These are phyloP conservation scores for Acanthopagrus latus DNA, from an alignment of 2,797 vertebrate genomes.

Conservation along the genomic window DNA sequence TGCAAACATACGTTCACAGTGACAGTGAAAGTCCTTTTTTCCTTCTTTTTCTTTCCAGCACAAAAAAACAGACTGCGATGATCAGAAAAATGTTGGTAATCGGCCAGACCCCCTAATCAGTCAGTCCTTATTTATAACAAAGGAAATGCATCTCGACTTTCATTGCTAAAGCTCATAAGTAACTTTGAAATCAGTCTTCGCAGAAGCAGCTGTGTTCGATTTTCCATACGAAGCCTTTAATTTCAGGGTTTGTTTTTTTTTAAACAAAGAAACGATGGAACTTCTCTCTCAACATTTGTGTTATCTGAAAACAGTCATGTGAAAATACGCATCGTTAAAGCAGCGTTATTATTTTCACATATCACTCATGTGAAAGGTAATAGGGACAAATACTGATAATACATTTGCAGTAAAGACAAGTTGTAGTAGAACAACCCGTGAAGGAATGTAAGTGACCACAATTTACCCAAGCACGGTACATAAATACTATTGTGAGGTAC, in stretches of 20 bases:
- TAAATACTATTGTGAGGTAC: too few relatives aligned
- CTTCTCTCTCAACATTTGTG: background rate
- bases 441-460: too few relatives aligned
- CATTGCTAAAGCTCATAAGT: background rate
- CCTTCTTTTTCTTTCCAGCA: too few relatives aligned
- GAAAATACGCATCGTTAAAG: background rate
- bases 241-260: background rate
- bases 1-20: too few relatives aligned
- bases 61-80: too few relatives aligned
- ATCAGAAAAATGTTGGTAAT: too few relatives aligned
- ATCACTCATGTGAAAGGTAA: background rate
- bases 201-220: constrained; percentile 1
- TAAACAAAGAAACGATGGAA: background rate
- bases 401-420: too few relatives aligned
- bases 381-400: too few relatives aligned
- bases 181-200: background rate
- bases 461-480: too few relatives aligned
- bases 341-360: background rate
- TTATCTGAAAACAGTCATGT: background rate
- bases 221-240: background rate
- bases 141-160: background rate
- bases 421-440: too few relatives aligned
- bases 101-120: too few relatives aligned
- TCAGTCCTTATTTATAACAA: background rate
- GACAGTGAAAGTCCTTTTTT: too few relatives aligned